Conservation (phyloP, 2,888 invertebrate species). For the Eledona agricola region DNA sequence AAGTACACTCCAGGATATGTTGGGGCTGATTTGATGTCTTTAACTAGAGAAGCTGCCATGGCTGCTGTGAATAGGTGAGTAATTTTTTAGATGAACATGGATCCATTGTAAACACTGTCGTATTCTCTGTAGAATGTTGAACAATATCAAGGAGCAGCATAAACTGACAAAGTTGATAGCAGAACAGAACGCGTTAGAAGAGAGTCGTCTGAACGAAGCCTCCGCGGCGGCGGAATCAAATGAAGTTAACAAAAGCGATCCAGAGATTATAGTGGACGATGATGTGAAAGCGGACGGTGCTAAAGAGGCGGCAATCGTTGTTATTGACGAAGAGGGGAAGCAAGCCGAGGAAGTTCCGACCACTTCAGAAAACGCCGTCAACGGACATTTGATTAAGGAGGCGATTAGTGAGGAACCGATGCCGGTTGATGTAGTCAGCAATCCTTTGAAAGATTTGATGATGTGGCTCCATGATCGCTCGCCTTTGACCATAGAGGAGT, state of each 20-base stretch:
- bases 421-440: conserved; percentile 41
- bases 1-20: conserved; percentile 94
- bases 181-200: conserved; percentile 41
- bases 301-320: conserved; percentile 37
- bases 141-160: conserved; percentile 54
- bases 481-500: conserved; percentile 70
- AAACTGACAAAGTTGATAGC: conserved; percentile 43
- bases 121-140: conserved; percentile 46
- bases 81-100: conserved; percentile 1
- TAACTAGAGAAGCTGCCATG: conserved; percentile 88
- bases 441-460: conserved; percentile 67
- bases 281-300: conserved; percentile 39
- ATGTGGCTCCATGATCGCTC: conserved; percentile 72
- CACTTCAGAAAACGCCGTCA: conserved; percentile 8
- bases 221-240: conserved; percentile 24
- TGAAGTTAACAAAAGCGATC: conserved; percentile 40
- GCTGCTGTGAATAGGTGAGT: conserved; percentile 78
- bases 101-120: conserved; percentile 3
- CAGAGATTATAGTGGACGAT: conserved; percentile 49
- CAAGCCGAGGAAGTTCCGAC: conserved; percentile 40
- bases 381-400: conserved; percentile 12
- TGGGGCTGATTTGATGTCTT: conserved; percentile 89
- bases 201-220: conserved; percentile 30
- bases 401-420: conserved; percentile 37
- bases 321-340: conserved; percentile 46